phyloP scores from a whole-genome alignment of 2,113 vertebrate species.

The Uropsilus gracilis region DNA sequence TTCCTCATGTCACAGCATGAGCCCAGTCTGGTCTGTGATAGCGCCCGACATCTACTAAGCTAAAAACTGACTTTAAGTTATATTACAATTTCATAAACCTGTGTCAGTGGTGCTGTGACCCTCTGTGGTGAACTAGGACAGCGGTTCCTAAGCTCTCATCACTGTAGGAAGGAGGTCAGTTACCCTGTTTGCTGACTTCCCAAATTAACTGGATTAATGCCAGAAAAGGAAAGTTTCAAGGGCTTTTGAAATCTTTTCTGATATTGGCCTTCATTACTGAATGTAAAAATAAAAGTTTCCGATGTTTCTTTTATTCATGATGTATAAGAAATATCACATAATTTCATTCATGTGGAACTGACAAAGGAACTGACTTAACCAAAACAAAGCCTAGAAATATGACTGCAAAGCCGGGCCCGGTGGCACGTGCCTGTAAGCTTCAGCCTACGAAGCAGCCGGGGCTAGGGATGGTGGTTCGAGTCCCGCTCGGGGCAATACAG shows the following conservation, averaged over 20 bases:
- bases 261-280: conserved; percentile 4
- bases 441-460: too few relatives aligned
- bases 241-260: background rate
- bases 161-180: background rate
- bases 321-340: too few relatives aligned
- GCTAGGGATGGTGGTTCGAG: too few relatives aligned
- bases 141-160: background rate
- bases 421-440: too few relatives aligned
- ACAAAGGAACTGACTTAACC: too few relatives aligned
- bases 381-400: too few relatives aligned
- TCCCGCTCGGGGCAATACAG: too few relatives aligned
- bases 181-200: background rate
- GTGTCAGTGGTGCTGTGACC: background rate
- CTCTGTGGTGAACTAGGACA: background rate
- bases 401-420: too few relatives aligned
- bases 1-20: too few relatives aligned
- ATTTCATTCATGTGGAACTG: too few relatives aligned
- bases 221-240: background rate
- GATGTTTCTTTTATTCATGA: background rate
- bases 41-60: too few relatives aligned
- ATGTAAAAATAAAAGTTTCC: conserved; percentile 29
- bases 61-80: conserved; percentile 14
- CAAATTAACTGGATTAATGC: background rate
- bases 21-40: too few relatives aligned
- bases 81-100: background rate